These are phyloP conservation scores for Leptinotarsa texana DNA, from an alignment of 1,140 invertebrate genomes.

Conservation along the genomic window DNA sequence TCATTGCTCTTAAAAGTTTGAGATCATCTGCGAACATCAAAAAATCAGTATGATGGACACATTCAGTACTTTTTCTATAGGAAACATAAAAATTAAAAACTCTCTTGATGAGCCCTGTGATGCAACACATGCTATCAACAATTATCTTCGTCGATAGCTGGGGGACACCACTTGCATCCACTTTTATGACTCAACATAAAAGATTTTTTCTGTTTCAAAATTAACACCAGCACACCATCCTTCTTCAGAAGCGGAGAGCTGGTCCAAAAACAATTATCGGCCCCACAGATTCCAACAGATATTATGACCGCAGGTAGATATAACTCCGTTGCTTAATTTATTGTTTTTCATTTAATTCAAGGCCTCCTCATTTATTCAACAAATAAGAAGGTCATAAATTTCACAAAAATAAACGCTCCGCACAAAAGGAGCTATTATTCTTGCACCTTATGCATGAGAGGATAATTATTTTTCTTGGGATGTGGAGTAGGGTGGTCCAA, in stretches of 20 bases:
- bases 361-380: slow-evolving; percentile 27
- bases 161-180: slow-evolving; percentile 3
- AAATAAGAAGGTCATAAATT: slow-evolving; percentile 27
- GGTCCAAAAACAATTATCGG: slow-evolving; percentile 22
- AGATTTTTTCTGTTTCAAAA: slow-evolving; percentile 19
- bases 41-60: too few relatives aligned
- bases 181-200: slow-evolving; percentile 24
- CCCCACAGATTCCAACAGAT: slow-evolving; percentile 25
- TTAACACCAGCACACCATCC: slow-evolving; percentile 20
- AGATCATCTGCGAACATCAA: too few relatives aligned
- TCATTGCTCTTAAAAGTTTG: too few relatives aligned
- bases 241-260: slow-evolving; percentile 21
- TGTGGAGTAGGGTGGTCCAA: slow-evolving; percentile 6
- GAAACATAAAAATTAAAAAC: too few relatives aligned
- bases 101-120: too few relatives aligned
- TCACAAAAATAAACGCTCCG: slow-evolving; percentile 27
- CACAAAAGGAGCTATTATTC: slow-evolving; percentile 15
- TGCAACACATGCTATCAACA: too few relatives aligned
- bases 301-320: slow-evolving; percentile 16
- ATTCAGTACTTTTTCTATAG: too few relatives aligned
- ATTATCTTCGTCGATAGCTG: not conserved
- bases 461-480: slow-evolving; percentile 14
- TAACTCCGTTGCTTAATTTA: slow-evolving; percentile 24
- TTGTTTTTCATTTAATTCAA: slow-evolving; percentile 29
- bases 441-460: slow-evolving; percentile 15